Conservation (phyloP, 2,888 invertebrate species). For the Lasius fuliginosus region DNA sequence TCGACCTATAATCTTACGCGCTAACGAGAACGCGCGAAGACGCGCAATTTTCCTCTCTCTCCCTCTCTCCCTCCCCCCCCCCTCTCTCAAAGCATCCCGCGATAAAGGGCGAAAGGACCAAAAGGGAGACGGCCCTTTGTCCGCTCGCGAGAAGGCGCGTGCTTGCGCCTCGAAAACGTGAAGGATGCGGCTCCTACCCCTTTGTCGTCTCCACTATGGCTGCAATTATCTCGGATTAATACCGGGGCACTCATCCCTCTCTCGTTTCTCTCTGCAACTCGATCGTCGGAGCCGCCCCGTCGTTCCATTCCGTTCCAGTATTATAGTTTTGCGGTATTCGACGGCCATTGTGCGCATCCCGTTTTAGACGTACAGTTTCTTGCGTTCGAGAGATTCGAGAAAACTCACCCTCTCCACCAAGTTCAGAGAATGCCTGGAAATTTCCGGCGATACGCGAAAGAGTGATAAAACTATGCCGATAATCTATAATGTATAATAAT, state of each 20-base stretch:
- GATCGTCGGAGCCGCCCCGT: constrained; percentile 35
- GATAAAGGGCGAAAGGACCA: not conserved
- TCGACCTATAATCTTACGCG: constrained; percentile 36
- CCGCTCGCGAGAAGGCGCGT: constrained; percentile 52
- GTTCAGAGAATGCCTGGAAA: constrained; percentile 4
- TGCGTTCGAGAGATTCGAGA: not conserved
- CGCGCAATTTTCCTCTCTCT: constrained; percentile 48
- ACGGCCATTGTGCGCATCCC: constrained; percentile 28
- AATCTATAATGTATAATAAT: not conserved
- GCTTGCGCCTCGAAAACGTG: constrained; percentile 57
- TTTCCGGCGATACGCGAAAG: not conserved
- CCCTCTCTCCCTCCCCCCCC: constrained; percentile 47
- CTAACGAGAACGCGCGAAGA: constrained; percentile 53
- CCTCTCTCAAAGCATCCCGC: constrained; percentile 31
- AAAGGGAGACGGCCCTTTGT: constrained; percentile 58
- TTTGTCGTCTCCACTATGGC: constrained; percentile 64
- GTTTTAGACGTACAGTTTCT: constrained; percentile 30
- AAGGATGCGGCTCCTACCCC: constrained; percentile 42
- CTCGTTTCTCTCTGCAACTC: not conserved
- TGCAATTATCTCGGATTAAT: constrained; percentile 73
- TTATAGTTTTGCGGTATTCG: constrained; percentile 60
- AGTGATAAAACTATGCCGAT: not conserved
- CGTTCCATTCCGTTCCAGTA: constrained; percentile 16
- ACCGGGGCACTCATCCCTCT: constrained; percentile 28
- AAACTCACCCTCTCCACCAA: not conserved